These are phyloP conservation scores for Ormia ochracea DNA, from an alignment of 2,888 invertebrate genomes.

Conservation along the genomic window DNA sequence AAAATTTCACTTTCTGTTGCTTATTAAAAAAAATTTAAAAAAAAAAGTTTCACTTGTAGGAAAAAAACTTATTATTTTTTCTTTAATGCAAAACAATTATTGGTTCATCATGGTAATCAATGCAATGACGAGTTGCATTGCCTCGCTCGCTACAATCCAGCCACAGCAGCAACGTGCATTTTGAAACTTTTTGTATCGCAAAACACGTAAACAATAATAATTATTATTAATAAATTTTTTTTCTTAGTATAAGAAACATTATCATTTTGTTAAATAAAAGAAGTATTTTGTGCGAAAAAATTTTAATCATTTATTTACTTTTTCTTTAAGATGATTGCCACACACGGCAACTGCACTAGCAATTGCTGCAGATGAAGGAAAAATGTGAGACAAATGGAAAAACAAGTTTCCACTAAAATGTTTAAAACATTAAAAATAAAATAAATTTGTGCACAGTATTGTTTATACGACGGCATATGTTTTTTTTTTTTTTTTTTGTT, in stretches of 20 bases:
- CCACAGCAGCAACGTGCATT: neutral
- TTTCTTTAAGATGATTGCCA: constrained; percentile 45
- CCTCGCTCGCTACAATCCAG: neutral
- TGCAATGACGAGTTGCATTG: constrained; percentile 19
- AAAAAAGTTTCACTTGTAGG: constrained; percentile 38
- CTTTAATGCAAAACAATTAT: constrained; percentile 37
- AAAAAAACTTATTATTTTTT: constrained; percentile 13
- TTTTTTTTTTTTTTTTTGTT: neutral
- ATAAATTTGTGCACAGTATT: constrained; percentile 20
- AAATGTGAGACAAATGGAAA: constrained; percentile 28
- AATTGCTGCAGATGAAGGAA: neutral
- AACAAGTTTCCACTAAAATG: constrained; percentile 54
- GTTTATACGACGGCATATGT: constrained; percentile 30
- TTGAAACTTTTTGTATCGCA: neutral
- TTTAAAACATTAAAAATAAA: constrained; percentile 42
- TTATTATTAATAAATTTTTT: constrained; percentile 1
- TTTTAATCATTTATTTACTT: constrained; percentile 43
- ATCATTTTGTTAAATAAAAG: constrained; percentile 9
- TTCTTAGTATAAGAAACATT: constrained; percentile 2
- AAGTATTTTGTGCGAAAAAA: constrained; percentile 4
- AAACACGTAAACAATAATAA: constrained; percentile 27
- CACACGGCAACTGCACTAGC: constrained; percentile 4
- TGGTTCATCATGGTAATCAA: constrained; percentile 50
- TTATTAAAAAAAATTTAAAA: constrained; percentile 7
- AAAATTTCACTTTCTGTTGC: constrained; percentile 44